Evolutionary conservation across 1,140 invertebrate genomes (phyloP).

Genomic region (Penaeus indicus): DNA sequence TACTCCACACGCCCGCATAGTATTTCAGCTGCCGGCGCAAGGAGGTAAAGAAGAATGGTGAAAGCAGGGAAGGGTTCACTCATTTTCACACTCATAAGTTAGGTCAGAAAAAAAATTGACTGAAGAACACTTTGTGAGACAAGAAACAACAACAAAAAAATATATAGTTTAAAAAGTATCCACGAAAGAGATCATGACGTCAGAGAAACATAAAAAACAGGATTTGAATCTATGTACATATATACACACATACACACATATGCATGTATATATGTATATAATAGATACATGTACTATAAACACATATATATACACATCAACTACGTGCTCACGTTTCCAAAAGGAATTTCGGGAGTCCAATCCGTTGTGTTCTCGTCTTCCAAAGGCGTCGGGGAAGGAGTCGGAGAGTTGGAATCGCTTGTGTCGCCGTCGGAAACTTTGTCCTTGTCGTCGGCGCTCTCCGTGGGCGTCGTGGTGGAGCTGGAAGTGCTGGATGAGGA

Average conservation of each 20-base stretch:
- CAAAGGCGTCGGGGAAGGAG: constrained; percentile 29
- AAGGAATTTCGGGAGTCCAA: constrained; percentile 92
- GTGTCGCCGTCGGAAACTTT: background rate
- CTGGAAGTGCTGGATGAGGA: no score
- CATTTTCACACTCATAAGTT: no score
- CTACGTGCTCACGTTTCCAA: constrained; percentile 81
- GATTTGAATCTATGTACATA: background rate
- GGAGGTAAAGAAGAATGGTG: background rate
- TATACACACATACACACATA: constrained; percentile 5
- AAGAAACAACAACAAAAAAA: no score
- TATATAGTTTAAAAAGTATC: no score
- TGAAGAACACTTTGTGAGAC: no score
- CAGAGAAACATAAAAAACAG: background rate
- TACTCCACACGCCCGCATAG: constrained; percentile 5
- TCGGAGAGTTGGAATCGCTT: background rate
- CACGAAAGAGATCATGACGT: no score
- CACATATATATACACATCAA: background rate
- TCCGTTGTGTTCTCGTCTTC: constrained; percentile 70
- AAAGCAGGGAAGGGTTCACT: background rate
- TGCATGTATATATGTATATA: constrained; percentile 11
- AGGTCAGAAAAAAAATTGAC: no score
- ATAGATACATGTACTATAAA: background rate
- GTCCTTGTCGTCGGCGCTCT: constrained; percentile 3
- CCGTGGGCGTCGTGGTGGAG: no score
- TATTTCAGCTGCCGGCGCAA: constrained; percentile 11